Evolutionary conservation across 1,140 invertebrate genomes (phyloP).

Genomic region (Phymastichus coffea): DNA sequence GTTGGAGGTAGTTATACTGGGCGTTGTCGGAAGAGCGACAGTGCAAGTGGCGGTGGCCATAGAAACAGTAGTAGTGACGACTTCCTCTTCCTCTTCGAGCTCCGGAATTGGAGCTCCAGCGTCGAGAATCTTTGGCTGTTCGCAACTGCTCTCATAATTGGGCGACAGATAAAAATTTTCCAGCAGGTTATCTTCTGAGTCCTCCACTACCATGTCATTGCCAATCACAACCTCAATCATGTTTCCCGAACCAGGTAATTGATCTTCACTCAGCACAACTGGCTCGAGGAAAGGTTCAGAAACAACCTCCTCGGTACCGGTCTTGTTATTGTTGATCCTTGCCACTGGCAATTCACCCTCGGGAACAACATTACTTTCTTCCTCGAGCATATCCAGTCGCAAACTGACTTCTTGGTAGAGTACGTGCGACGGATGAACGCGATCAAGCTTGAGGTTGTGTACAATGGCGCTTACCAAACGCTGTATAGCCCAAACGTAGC

Average conservation of each 20-base stretch:
- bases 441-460: slow-evolving; percentile 10
- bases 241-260: slow-evolving; percentile 20
- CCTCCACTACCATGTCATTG: too few species aligned
- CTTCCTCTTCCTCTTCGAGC: slow-evolving; percentile 15
- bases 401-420: slow-evolving; percentile 1
- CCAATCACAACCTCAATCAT: slow-evolving; percentile 21
- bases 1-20: neutral
- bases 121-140: neutral
- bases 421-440: slow-evolving; percentile 6
- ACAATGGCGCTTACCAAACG: slow-evolving; percentile 25
- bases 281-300: slow-evolving; percentile 3
- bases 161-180: slow-evolving; percentile 21
- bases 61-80: too few species aligned
- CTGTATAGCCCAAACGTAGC: slow-evolving; percentile 34
- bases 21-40: neutral
- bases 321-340: neutral
- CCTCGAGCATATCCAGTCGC: neutral
- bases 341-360: too few species aligned
- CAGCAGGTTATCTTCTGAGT: slow-evolving; percentile 24
- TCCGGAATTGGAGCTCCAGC: neutral
- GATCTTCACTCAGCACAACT: slow-evolving; percentile 24
- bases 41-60: neutral
- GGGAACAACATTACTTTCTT: neutral
- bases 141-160: slow-evolving; percentile 15
- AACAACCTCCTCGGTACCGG: neutral